Base-by-base conservation (phyloP, 2,888 invertebrate genomes). In the Pomacea canaliculata region DNA sequence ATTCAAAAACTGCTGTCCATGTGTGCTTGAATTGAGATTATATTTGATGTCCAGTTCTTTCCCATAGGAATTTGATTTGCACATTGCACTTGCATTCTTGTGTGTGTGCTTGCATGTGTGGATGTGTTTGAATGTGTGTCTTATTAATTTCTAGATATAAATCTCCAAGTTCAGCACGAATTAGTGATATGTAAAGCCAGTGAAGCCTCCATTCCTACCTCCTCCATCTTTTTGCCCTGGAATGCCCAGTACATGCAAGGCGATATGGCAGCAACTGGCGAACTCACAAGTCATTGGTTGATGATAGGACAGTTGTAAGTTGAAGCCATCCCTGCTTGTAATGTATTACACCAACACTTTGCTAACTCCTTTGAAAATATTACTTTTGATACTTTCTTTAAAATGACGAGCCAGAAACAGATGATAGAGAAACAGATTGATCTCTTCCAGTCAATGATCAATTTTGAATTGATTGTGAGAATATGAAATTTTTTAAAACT, bases 191-290 rank as follows among this genome's bases (percentile, higher is more conserved):
- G 12, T 90, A 63, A 89, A 88, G 78, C 89, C 89, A 51, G 88
- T 89, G 19, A 87, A 88, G 27, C 88, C 89, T 10, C 89, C 90
- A 69, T 89, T 90, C 79, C 79, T 88, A 51, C 89, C 89, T 0
- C 86, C 86, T 46, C 89, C 89, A 2, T 86, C 88, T 48, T 89
- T 89, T 88, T 82, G 86, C 87, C 70, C 80, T 88, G 48, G 87
- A 86, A 71, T 81, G 80, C n/a, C 81, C 82, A 9, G 80, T 80
- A 59, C 72, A 74, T 60, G 60, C 78, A 5, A 78, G 73, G n/a
- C 78, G 79, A 27, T 75, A 71, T 70, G 75, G 75, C 49, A 73
- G 74, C 56, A 78, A 78, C 71, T 80, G 79, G 73, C 76, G 79
- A 70, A 73, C 77, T 10, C 76, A 77, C 65, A 80, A 78, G 56